Base-by-base conservation (phyloP, 2,888 invertebrate species). In the Metellina segmentata region DNA sequence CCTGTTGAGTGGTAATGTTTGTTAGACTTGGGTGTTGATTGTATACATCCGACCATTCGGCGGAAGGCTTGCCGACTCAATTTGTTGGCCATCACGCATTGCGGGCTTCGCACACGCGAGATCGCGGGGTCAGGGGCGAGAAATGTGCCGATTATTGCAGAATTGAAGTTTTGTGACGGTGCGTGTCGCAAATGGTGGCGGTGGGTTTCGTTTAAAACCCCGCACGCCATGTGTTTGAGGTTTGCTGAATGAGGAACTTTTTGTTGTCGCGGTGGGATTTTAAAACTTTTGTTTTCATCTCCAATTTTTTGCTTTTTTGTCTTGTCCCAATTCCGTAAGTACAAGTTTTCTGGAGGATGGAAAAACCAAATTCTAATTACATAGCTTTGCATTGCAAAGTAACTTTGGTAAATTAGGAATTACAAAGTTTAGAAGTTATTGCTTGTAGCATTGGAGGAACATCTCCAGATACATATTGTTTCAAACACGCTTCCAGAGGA, bases 11-110 rank as follows among this genome's bases (percentile, higher is more conserved):
- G 77, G 71, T 53, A 81, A 81, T 77, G 86, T 86, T 70, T 86
- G 86, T 86, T 81, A n/a, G 20, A 71, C 79, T 20, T n/a, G 52
- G 72, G 81, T 81, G 81, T 89, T 82, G 82, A 82, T 81, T 81
- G 82, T 81, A 69, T 34, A 34, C 34, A 34, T 34, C 34, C 34
- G 34, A 34, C 72, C 52, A 83, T 70, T 75, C 61, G 53, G 74
- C 20, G 78, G 87, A 52, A 49, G 72, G 72, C 51, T 78, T 53
- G 81, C 85, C 85, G 85, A 90, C 90, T 90, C 90, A 85, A 90
- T 90, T 90, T 85, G 85, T 90, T 49, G 81, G 61, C 74, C 69
- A 81, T 75, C 90, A 90, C 90, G 90, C 78, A 75, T 20, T 6
- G 11, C 8, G 6, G 85, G 13, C 34, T 2, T 34, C 34, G 34